Conservation (phyloP, 2,888 invertebrate species). For the Lottia gigantea region DNA sequence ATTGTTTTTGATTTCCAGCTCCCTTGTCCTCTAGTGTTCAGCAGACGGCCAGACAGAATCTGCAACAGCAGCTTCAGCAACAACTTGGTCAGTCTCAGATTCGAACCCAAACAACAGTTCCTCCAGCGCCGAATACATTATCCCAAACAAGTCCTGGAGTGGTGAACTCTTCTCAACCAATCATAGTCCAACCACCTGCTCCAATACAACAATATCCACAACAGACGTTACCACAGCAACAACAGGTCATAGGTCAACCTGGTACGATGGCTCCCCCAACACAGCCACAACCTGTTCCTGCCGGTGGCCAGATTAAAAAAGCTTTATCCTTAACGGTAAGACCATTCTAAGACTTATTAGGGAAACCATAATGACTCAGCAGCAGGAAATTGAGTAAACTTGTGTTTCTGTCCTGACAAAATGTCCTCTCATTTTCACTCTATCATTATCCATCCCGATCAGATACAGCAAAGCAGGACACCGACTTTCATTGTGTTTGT, state of each 20-base stretch:
- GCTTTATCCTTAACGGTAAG: constrained; percentile 67
- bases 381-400: no score
- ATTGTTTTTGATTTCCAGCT: constrained; percentile 22
- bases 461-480: no score
- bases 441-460: no score
- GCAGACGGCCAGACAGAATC: constrained; percentile 60
- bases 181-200: constrained; percentile 25
- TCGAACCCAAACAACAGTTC: constrained; percentile 37
- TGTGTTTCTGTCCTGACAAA: no score
- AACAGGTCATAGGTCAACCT: constrained; percentile 14
- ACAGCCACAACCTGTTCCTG: constrained; percentile 5
- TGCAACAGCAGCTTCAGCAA: constrained; percentile 62
- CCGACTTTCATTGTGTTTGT: no score
- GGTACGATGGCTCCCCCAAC: constrained; percentile 16
- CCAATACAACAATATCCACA: constrained; percentile 33
- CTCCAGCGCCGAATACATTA: constrained; percentile 25
- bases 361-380: no score
- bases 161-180: constrained; percentile 14
- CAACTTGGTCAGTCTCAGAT: constrained; percentile 57
- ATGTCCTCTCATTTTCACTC: no score
- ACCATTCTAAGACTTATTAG: not conserved
- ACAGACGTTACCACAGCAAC: constrained; percentile 42
- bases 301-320: constrained; percentile 44
- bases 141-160: constrained; percentile 22
- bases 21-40: constrained; percentile 34